Base-by-base conservation (phyloP, 2,113 vertebrate species). In the Cyprinodon tularosa region DNA sequence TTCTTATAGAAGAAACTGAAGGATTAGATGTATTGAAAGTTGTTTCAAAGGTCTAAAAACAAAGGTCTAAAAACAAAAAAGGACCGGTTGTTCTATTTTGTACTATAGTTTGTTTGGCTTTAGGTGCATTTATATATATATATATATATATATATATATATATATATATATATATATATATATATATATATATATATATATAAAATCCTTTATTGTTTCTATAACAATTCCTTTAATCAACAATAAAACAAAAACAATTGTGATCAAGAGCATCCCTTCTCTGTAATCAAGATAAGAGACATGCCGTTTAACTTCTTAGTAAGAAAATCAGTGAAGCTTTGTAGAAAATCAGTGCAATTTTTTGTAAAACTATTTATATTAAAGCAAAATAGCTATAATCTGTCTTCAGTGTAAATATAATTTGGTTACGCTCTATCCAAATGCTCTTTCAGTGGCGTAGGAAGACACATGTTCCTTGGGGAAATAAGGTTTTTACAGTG, bases 281-380 rank as follows among this genome's bases (percentile, higher is more conserved):
- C 9, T 57, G 2, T 7, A 3, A 3, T n/a, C n/a, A 57, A 57
- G 20, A 3, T 6, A 10, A 53, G 20, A 17, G 17, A 53, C 15
- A 9, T 6, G 7, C 7, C 10, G 17, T 57, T n/a, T 10, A 20
- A 57, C 50, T 57, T 57, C 20, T 57, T 57, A 57, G 2, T 7
- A 15, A 57, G 20, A 38, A 12, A 37, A 38, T n/a, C 38, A 77
- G 40, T 65, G 65, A 72, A 60, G 7, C 50, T 77, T 63, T 74
- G 62, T 29, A 48, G 22, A 66, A 71, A 72, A 13, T 42, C 42
- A 70, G 50, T 50, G n/a, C 29, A 78, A 22, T 63, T n/a, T 39
- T 76, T 63, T 81, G 53, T 78, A 73, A 79, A 48, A n/a, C 57
- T 68, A 65, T 4, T 78, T 37, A 13, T 81, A 74, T 73, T 84